Percentiles rank a stretch among this genome's conserved stretches.
phyloP scores from a whole-genome alignment of 2,113 vertebrate species.

The Electrona antarctica region DNA sequence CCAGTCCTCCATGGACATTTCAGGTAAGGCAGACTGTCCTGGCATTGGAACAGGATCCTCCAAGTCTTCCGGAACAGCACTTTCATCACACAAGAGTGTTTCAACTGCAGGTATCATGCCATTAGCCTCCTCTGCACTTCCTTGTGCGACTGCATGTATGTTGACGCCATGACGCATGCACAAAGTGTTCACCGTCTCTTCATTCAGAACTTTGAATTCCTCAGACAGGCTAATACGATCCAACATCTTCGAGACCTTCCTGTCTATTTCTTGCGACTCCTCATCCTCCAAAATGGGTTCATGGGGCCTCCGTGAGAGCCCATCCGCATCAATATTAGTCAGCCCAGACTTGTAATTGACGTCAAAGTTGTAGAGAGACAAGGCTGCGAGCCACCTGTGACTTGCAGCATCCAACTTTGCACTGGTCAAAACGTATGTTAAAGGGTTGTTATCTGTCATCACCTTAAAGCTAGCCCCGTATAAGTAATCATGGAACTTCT shows the following conservation, averaged over 20 bases:
- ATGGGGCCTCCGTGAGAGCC: slow-evolving; percentile 12
- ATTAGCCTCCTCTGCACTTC: not conserved
- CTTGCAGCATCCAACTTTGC: slow-evolving; percentile 24
- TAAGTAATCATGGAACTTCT: slow-evolving; percentile 43
- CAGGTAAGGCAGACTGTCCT: slow-evolving; percentile 14
- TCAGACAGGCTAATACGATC: not conserved
- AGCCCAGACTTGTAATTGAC: slow-evolving; percentile 17
- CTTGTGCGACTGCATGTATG: not conserved
- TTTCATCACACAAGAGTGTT: slow-evolving; percentile 19
- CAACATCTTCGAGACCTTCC: slow-evolving; percentile 3
- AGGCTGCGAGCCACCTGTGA: slow-evolving; percentile 24
- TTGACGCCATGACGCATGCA: not conserved
- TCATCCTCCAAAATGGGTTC: slow-evolving; percentile 18
- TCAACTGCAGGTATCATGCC: not conserved
- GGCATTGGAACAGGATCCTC: slow-evolving; percentile 9
- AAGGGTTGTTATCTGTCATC: slow-evolving; percentile 28
- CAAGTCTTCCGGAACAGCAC: slow-evolving; percentile 14
- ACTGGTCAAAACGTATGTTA: no score
- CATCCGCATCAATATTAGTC: slow-evolving; percentile 10
- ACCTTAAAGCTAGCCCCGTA: slow-evolving; percentile 33
- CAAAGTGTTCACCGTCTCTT: not conserved
- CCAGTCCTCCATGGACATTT: slow-evolving; percentile 19
- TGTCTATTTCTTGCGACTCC: slow-evolving; percentile 9
- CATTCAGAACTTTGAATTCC: not conserved
- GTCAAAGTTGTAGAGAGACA: slow-evolving; percentile 34